Evolutionary conservation across 2,888 invertebrate species (phyloP), one percentile per base, ranked within the genome.

Genomic region (Drosophila subquinaria): DNA sequence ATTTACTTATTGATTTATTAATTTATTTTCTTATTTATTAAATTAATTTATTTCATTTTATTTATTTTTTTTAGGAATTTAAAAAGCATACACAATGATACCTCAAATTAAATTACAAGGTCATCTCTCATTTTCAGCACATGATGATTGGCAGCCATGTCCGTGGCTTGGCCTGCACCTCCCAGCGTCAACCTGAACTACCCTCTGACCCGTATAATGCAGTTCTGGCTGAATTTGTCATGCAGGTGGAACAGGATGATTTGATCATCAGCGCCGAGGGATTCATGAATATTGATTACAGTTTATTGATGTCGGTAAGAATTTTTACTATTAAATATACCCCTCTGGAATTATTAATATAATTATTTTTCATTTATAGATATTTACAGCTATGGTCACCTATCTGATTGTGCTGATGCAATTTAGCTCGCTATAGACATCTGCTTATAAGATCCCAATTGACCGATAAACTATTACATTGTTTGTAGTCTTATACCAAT

Each of bases 341-440:
- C 3, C 9, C 0, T 11, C 17, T 20, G 0, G 33, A 23, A n/a
- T 23, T 8, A 9, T 10, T 8, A 42, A n/a, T 9, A 48, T 6
- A 17, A 30, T 17, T 17, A 9, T 57, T 36, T 13, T 17, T 10
- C 6, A 57, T 36, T 13, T 61, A 1, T 36, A 91, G 91, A 82
- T 91, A 13, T 79, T 82, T 6, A 77, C 88, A 6, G 88, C 86
- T 10, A 78, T 85, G 67, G 86, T 82, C 0, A 89, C 91, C 4
- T 90, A 90, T 65, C 45, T 91, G 17, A 83, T 91, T 23, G 83
- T 91, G n/a, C 60, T 91, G 0, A 74, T 91, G 75, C 91, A 91
- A 67, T 91, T 91, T 47, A 81, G 88, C 13, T 59, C 74, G 4
- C 45, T 77, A 13, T 77, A 84, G 69, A 48, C 42, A 45, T 9